Evolutionary conservation across 2,797 vertebrate species (phyloP), one percentile per base, ranked within the genome.

Genomic region (Darevskia mixta): DNA sequence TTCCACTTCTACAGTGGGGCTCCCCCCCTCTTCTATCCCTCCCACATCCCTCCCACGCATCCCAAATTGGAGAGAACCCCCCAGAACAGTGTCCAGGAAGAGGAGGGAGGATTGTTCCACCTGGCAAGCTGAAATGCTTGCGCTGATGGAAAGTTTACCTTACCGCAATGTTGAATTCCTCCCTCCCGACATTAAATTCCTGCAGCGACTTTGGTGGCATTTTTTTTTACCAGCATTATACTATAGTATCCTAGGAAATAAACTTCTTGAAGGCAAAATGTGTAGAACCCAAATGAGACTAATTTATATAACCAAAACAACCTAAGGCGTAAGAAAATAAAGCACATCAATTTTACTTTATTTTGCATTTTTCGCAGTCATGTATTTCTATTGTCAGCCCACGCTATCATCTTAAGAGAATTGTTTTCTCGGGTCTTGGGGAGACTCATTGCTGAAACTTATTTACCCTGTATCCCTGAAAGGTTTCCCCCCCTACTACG

Each of bases 121-220:
- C 41, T 43, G 41, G 41, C 6, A 43, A 43, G 6, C 41, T 43
- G 5, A 43, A 43, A 43, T 43, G 41, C 41, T 43, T 43, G 41
- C 5, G 41, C 41, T 43, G 41, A 43, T 43, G 41, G 41, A 43
- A 43, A 43, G 5, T 43, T 43, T 43, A 43, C 41, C 41, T 43
- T 43, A 43, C 41, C 6, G 5, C 41, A 43, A 7, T 43, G 41
- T 55, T 49, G 45, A 49, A 49, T 11, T 49, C 45, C 45, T 49
- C 10, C 0, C 45, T 49, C 45, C 45, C 45, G 13, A 55, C 49
- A 55, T 4, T 55, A 13, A 55, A 55, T 55, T 55, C 13, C 49
- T 86, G 13, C 17, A 64, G n/a, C 45, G 61, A n/a, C 55, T 85
- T 85, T 85, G 73, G 43, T 78, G 61, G 20, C n/a, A 78, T 32